phyloP scores from a whole-genome alignment of 2,113 vertebrate species.

The Aramus guarauna region DNA sequence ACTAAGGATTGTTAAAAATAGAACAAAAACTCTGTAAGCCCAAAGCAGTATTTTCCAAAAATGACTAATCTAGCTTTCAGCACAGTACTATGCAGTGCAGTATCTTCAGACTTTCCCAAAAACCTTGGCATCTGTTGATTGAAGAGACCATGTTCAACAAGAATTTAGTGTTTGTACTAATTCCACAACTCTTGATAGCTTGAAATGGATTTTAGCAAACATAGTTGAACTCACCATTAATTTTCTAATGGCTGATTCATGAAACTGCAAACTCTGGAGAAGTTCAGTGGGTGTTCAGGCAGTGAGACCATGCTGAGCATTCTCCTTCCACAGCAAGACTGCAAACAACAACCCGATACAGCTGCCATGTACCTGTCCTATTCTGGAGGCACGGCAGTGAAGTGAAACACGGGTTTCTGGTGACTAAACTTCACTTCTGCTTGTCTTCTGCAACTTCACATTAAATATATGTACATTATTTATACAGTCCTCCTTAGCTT shows the following conservation, averaged over 20 bases:
- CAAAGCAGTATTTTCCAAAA: not conserved
- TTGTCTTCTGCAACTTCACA: not conserved
- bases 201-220: not conserved
- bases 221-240: not conserved
- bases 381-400: not conserved
- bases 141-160: not conserved
- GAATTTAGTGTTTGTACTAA: not conserved
- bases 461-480: rapidly evolving
- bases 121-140: not conserved
- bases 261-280: not conserved
- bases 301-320: not conserved
- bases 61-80: not conserved
- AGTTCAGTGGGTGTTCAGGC: not conserved
- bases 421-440: not conserved
- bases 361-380: not conserved
- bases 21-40: not conserved
- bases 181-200: not conserved
- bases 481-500: not conserved
- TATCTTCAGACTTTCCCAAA: not conserved
- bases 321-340: not conserved
- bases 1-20: not conserved
- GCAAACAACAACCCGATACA: not conserved
- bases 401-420: not conserved
- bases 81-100: not conserved
- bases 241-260: not conserved